Evolutionary conservation across 2,797 vertebrate genomes (phyloP), one percentile per base, ranked within the genome.

Genomic region (Tragelaphus eurycerus): DNA sequence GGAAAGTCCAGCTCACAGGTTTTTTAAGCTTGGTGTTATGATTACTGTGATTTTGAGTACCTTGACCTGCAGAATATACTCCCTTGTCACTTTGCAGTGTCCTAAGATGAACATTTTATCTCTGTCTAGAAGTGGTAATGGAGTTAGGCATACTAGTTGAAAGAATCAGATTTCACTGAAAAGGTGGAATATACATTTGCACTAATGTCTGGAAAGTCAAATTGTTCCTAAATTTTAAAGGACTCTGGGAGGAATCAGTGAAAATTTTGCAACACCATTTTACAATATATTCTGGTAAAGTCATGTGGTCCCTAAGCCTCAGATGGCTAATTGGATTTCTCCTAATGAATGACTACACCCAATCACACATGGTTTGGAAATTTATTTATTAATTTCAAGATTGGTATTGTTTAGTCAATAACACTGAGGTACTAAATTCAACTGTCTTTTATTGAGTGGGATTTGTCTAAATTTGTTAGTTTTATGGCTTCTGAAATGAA

Each of bases 171-270:
- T 84, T 59, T 78, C 96, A 97, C 90, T 95, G 90, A 97, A 93
- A 98, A 90, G 92, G 95, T 93, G 96, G 93, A 97, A 98, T 97
- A 96, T 83, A 83, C 76, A 97, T 98, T 98, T 97, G 64, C 74
- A 93, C 54, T 95, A 91, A 90, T 93, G 94, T 96, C 98, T 98
- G 97, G 85, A 98, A 98, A 98, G 96, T 95, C 86, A 52, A 31
- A 96, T 98, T 98, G 93, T 86, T 96, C 67, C 46, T 54, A 96
- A 46, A 55, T 90, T 94, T 91, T 0, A 5, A 96, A 97, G 95
- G 89, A 88, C 88, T 95, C 87, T 93, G 98, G 96, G 97, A 97
- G 90, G 96, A 97, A 95, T 97, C 91, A 25, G 97, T 96, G 86
- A 93, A 90, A 88, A 97, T 96, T 96, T 96, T 98, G 96, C 94